Evolutionary conservation across 1,140 invertebrate species (phyloP).

Genomic region (Brachionus rotundiformis): DNA sequence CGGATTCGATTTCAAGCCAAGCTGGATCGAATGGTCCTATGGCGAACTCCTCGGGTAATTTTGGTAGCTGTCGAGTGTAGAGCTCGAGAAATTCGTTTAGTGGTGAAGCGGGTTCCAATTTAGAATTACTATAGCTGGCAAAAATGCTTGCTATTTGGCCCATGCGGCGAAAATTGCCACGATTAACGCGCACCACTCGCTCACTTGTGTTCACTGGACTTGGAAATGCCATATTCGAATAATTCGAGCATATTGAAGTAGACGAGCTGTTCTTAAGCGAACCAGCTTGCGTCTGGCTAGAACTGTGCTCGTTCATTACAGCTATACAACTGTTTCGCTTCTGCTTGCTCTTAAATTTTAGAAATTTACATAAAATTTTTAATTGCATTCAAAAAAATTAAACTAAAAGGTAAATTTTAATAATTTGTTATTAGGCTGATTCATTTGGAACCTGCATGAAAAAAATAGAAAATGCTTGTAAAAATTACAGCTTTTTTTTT

Average conservation of each 20-base stretch:
- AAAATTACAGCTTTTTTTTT: background rate
- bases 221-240: background rate
- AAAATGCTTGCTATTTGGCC: conserved; percentile 40
- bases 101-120: background rate
- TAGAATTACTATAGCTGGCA: conserved; percentile 22
- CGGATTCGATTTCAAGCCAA: conserved; percentile 25
- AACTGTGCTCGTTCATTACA: conserved; percentile 35
- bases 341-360: conserved; percentile 29
- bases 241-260: background rate
- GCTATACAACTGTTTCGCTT: conserved; percentile 51
- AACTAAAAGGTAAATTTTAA: conserved; percentile 23
- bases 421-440: background rate
- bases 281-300: background rate
- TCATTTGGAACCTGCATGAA: conserved; percentile 29
- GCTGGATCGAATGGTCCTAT: background rate
- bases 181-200: background rate
- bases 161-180: conserved; percentile 2
- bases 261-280: conserved; percentile 23
- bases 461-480: background rate
- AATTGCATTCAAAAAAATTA: conserved; percentile 24
- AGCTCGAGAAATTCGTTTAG: background rate
- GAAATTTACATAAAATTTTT: conserved; percentile 31
- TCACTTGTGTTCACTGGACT: background rate
- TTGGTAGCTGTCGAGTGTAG: conserved; percentile 1
- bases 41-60: conserved; percentile 17